A percentile compares a stretch with the other conserved stretches of the same genome.
Conservation (phyloP, 2,113 vertebrate genomes). For the Morphnarchus princeps region DNA sequence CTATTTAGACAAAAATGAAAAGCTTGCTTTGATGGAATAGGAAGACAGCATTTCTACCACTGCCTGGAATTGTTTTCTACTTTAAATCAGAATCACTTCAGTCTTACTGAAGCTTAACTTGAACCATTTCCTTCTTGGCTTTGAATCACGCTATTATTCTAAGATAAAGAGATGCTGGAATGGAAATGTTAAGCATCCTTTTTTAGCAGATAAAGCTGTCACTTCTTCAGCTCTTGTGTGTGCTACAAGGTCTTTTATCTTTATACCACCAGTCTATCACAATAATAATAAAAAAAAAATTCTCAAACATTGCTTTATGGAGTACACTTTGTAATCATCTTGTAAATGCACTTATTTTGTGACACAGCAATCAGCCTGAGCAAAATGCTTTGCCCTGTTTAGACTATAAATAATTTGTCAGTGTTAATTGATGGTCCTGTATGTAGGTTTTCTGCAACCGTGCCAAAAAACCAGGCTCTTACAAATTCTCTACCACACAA, state of each 20-base stretch:
- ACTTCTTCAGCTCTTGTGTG: background rate
- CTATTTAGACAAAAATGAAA: background rate
- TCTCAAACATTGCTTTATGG: background rate
- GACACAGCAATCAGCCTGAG: background rate
- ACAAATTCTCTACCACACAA: background rate
- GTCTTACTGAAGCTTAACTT: background rate
- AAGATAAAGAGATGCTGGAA: slow-evolving; percentile 19
- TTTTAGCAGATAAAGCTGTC: background rate
- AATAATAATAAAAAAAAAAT: background rate
- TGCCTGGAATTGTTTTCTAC: background rate
- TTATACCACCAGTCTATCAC: background rate
- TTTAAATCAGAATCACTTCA: background rate
- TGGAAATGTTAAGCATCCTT: slow-evolving; percentile 2
- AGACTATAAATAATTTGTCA: slow-evolving; percentile 41
- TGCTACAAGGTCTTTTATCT: slow-evolving; percentile 3
- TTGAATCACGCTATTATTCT: background rate
- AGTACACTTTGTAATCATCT: slow-evolving; percentile 1
- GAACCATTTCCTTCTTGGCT: background rate
- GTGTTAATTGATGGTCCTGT: background rate
- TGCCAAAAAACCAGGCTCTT: background rate
- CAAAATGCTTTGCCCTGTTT: slow-evolving; percentile 21
- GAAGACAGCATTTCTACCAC: background rate
- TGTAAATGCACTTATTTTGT: slow-evolving; percentile 14
- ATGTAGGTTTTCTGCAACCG: background rate
- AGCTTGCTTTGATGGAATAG: background rate